phyloP scores from a whole-genome alignment of 2,888 invertebrate genomes.

The Volucella bombylans region DNA sequence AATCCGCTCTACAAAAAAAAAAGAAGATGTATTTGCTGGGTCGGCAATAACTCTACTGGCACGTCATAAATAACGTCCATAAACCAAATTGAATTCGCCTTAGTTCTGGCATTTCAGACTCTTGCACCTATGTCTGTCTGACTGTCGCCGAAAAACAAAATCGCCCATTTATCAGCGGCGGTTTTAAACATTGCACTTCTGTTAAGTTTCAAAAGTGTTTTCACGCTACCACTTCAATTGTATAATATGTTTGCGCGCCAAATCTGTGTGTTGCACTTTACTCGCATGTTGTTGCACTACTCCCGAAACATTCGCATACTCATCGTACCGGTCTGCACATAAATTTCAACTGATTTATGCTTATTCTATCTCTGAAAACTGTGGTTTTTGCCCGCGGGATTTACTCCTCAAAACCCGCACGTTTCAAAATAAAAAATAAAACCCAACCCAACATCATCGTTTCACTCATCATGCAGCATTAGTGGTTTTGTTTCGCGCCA shows the following conservation, averaged over 20 bases:
- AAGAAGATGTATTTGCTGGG: slow-evolving; percentile 5
- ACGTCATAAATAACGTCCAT: slow-evolving; percentile 80
- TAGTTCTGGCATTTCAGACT: slow-evolving; percentile 51
- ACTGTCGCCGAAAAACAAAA: slow-evolving; percentile 15
- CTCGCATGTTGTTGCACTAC: slow-evolving; percentile 15
- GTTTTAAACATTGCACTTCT: slow-evolving; percentile 14
- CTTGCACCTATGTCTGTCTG: slow-evolving; percentile 3
- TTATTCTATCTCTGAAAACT: slow-evolving; percentile 64
- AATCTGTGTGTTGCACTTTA: slow-evolving; percentile 51
- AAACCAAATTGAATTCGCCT: slow-evolving; percentile 75
- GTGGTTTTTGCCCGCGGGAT: slow-evolving; percentile 31
- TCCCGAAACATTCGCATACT: slow-evolving; percentile 51
- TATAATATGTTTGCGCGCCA: slow-evolving; percentile 40
- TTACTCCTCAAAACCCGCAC: slow-evolving; percentile 16
- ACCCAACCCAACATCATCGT: slow-evolving; percentile 28
- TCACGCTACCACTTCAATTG: slow-evolving; percentile 44
- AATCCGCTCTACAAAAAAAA: too few species aligned
- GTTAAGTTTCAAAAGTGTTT: slow-evolving; percentile 22
- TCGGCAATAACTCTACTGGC: slow-evolving; percentile 76
- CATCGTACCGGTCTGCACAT: slow-evolving; percentile 59
- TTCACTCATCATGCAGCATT: slow-evolving; percentile 67
- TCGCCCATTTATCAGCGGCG: slow-evolving; percentile 41
- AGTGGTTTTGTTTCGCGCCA: slow-evolving; percentile 34
- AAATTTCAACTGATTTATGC: slow-evolving; percentile 73
- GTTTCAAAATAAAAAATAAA: background rate